Conservation (phyloP, 1,140 invertebrate genomes). For the Drosophila triauraria region DNA sequence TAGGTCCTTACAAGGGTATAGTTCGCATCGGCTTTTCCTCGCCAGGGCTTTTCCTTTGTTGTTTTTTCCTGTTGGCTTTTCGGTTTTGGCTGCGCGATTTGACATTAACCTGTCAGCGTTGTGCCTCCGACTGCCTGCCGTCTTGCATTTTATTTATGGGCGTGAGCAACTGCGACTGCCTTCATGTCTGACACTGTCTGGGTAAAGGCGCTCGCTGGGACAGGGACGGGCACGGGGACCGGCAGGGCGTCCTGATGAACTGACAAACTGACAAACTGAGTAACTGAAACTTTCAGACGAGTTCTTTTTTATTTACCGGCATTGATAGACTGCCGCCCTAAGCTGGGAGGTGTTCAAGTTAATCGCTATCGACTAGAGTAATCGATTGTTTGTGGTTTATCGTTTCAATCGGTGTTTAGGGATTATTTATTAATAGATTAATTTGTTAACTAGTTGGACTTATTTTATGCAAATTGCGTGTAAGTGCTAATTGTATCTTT, state of each 20-base stretch:
- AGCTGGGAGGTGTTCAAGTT: slow-evolving; percentile 7
- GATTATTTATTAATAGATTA: not conserved
- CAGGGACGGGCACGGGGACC: not conserved
- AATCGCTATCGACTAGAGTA: slow-evolving; percentile 15
- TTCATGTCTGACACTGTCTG: slow-evolving; percentile 43
- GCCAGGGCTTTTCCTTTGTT: slow-evolving; percentile 24
- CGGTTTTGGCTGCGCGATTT: slow-evolving; percentile 71
- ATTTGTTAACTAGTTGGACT: too few relatives aligned
- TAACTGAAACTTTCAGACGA: slow-evolving; percentile 39
- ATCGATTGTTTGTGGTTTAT: slow-evolving; percentile 4
- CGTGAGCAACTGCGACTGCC: slow-evolving; percentile 25
- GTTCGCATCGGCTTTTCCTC: not conserved
- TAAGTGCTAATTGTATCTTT: too few relatives aligned
- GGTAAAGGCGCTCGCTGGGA: not conserved
- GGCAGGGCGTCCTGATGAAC: slow-evolving; percentile 27
- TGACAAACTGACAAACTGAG: slow-evolving; percentile 41
- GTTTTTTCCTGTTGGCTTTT: slow-evolving; percentile 56
- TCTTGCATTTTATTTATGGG: slow-evolving; percentile 70
- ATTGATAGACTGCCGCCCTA: slow-evolving; percentile 35
- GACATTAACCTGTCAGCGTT: slow-evolving; percentile 75
- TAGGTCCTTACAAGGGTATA: not conserved
- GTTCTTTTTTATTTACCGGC: slow-evolving; percentile 18
- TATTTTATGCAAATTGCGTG: too few relatives aligned
- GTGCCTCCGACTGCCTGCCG: slow-evolving; percentile 49
- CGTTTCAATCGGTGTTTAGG: not conserved